Percentiles rank a stretch among this genome's conserved stretches.
Conservation (phyloP, 2,113 vertebrate species). For the Rhynchomys soricoides region DNA sequence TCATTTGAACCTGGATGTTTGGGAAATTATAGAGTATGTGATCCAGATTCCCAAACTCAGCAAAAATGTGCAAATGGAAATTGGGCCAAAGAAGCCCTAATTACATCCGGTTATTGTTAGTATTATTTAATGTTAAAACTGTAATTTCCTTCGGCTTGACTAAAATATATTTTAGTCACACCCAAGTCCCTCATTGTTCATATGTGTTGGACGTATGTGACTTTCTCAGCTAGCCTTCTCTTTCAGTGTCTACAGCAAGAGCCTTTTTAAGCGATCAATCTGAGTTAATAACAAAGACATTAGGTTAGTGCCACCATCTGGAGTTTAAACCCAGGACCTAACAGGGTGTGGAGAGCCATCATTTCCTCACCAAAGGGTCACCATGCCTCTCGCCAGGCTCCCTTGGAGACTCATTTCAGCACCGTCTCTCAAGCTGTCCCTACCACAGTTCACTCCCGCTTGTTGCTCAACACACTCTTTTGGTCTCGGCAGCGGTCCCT, state of each 20-base stretch:
- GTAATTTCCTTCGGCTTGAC: conserved; percentile 12
- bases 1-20: not conserved
- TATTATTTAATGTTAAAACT: conserved; percentile 41
- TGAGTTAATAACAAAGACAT: not conserved
- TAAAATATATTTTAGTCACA: conserved; percentile 26
- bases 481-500: not conserved
- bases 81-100: not conserved
- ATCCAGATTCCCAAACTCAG: not conserved
- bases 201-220: not conserved
- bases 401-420: not conserved
- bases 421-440: not conserved
- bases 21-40: not conserved
- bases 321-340: not conserved
- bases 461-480: not conserved
- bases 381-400: not conserved
- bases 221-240: not conserved
- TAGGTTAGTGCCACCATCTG: not conserved
- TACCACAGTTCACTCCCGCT: not conserved
- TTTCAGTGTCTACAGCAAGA: conserved; percentile 12
- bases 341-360: not conserved
- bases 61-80: not conserved
- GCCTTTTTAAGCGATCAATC: not conserved
- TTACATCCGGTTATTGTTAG: not conserved
- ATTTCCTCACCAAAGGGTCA: not conserved
- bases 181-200: not conserved